phyloP scores from a whole-genome alignment of 2,113 vertebrate genomes.

The Engystomops pustulosus region DNA sequence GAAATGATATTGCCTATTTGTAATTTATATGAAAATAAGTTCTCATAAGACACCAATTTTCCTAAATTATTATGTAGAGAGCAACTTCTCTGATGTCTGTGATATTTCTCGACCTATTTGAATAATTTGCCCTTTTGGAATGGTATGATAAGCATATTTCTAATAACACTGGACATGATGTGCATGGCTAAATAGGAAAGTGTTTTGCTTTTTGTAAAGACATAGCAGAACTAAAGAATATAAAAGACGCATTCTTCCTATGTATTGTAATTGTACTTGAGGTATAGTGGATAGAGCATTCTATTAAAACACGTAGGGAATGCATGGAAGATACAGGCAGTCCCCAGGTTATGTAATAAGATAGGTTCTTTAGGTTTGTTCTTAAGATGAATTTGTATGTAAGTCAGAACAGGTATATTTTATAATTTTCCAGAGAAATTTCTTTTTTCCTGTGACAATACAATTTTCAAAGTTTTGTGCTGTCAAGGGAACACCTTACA shows the following conservation, averaged over 20 bases:
- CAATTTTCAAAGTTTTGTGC: too few species aligned
- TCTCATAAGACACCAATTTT: slow-evolving; percentile 12
- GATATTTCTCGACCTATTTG: slow-evolving; percentile 26
- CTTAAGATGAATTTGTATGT: too few species aligned
- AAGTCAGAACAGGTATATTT: too few species aligned
- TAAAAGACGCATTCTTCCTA: background rate
- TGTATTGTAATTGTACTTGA: background rate
- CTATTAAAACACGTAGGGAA: background rate
- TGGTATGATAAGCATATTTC: slow-evolving; percentile 33
- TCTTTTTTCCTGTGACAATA: too few species aligned
- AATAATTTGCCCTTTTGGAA: slow-evolving; percentile 21
- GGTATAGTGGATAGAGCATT: background rate
- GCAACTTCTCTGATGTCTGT: background rate
- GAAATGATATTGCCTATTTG: slow-evolving; percentile 29
- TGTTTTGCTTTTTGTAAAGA: background rate
- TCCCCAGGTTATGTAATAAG: too few species aligned
- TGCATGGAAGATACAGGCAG: background rate
- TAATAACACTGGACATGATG: slow-evolving; percentile 1
- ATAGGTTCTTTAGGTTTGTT: too few species aligned
- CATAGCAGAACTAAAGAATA: background rate
- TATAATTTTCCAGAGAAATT: too few species aligned
- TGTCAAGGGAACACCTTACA: too few species aligned
- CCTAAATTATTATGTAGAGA: slow-evolving; percentile 2
- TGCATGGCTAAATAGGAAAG: background rate
- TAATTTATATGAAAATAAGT: slow-evolving; percentile 31